Evolutionary conservation across 2,797 vertebrate genomes (phyloP), one percentile per base, ranked within the genome.

Genomic region (Coranthus polyacanthus): DNA sequence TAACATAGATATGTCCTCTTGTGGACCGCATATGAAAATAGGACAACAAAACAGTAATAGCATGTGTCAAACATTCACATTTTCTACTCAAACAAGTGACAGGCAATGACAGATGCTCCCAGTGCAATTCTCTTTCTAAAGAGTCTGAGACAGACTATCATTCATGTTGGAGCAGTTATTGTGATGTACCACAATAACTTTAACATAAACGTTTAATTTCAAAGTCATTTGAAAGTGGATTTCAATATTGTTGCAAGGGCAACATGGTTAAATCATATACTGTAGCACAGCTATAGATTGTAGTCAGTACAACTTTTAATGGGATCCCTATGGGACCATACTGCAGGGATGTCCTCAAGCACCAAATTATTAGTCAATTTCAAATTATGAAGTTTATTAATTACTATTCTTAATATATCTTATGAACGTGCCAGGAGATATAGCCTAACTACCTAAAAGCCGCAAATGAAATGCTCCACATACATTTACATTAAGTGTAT

Each of bases 351-450:
- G 77, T 90, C 89, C 87, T 89, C 82, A 56, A 89, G 90, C 90
- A 79, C 44, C 72, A 83, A 81, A 88, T 89, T 89, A 91, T 89
- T 85, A 89, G 85, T 87, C 88, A 79, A 84, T 91, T 90, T 90
- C 74, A 86, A 71, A 90, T 89, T 44, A 89, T 90, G 75, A 89
- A 72, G 56, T 87, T 88, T 87, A 87, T 91, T 90, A 92, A 92
- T 91, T 90, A 92, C 88, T 84, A 82, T 84, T 88, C 88, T 87
- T 90, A 91, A 88, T 91, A 88, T 88, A 89, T 90, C 88, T 87
- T 82, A 69, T 64, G 42, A 89, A 34, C 57, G 58, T 72, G 75
- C 82, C 83, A 82, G 78, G 65, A 86, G 79, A 79, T 82, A 81
- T 75, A 71, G 83, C 82, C 82, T 72, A 72, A 84, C 84, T 81